Conservation (phyloP, 2,113 vertebrate species). For the Ovis aries region DNA sequence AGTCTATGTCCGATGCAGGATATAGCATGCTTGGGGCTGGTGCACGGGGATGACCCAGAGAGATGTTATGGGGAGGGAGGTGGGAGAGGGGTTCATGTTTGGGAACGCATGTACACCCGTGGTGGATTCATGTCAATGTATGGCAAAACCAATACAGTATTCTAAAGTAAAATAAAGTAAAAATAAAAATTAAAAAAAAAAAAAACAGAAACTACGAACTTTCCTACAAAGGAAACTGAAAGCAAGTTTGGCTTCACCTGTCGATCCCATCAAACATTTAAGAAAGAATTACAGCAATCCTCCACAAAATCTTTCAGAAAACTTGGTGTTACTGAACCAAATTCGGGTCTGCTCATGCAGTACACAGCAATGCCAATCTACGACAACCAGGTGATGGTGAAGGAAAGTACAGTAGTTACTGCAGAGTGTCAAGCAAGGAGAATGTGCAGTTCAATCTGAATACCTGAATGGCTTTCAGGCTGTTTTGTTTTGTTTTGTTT, state of each 20-base stretch:
- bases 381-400: neutral
- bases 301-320: neutral
- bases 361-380: neutral
- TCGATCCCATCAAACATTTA: neutral
- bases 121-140: too few relatives aligned
- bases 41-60: too few relatives aligned
- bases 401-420: neutral
- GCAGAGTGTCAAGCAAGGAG: neutral
- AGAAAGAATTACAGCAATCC: neutral
- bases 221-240: neutral
- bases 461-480: neutral
- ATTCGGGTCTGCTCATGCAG: neutral
- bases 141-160: too few relatives aligned
- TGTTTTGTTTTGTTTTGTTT: neutral
- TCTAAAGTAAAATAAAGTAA: too few relatives aligned
- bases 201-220: neutral
- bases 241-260: neutral
- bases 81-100: too few relatives aligned
- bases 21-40: too few relatives aligned
- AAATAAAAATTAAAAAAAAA: too few relatives aligned
- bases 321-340: neutral
- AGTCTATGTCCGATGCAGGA: too few relatives aligned
- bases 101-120: too few relatives aligned
- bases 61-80: too few relatives aligned
- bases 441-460: neutral